Base-by-base conservation (phyloP, 2,888 invertebrate species). In the Eurytoma californica region DNA sequence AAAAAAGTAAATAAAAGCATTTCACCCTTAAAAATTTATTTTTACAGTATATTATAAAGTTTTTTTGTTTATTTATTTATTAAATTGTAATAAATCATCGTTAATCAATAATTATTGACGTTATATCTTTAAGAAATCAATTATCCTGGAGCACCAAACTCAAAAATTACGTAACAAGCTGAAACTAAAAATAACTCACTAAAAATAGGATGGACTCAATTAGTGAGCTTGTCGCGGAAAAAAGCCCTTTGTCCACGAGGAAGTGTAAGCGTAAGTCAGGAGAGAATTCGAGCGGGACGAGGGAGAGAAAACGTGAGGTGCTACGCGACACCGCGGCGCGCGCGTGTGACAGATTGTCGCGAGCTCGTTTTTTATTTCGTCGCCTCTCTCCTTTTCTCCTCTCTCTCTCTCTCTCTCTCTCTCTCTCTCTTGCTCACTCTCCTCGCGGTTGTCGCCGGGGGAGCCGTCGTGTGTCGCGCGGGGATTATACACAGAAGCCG, bases 401-500 rank as follows among this genome's bases (percentile, higher is more conserved):
- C 39, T 39, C 39, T 39, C 39, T 39, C 3, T 7, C 5, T 4
- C 24, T 24, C 24, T 39, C 39, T 39, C 0, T 39, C 39, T 39
- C 7, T 39, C 39, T 39, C 39, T 4, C 24, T 24, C 2, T 24
- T 39, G 24, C 39, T 39, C 39, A 3, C 39, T 39, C 39, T 7
- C 5, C 5, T 39, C 39, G 39, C 39, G 39, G 39, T 7, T 49
- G 24, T 72, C 65, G 58, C 66, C 30, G 63, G 51, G 47, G 24
- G 28, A 30, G 57, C 55, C 49, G 65, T 30, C 51, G 24, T 13
- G 28, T 28, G 7, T 55, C 39, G 51, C 53, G 20, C 39, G 67
- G 3, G 68, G 16, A 57, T 18, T 39, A 49, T 72, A 75, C 72
- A 75, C 75, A 75, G 79, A 80, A 80, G 79, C 75, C 72, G 72